A percentile compares a stretch with the other conserved stretches of the same genome.
Conservation (phyloP, 2,113 vertebrate genomes). For the Cryptomyrus ogoouensis region DNA sequence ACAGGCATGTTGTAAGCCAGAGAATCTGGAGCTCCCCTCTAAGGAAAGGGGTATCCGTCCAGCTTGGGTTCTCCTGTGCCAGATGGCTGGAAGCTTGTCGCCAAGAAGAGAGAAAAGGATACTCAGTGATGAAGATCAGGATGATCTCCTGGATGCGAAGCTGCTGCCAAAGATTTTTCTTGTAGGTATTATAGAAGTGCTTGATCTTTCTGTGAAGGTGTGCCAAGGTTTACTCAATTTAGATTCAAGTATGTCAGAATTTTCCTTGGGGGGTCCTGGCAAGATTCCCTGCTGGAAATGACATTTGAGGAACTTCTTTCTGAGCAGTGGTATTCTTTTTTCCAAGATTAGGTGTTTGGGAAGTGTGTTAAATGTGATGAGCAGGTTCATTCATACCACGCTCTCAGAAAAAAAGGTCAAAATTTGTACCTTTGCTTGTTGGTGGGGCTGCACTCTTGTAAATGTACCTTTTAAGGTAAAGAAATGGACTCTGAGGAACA, state of each 20-base stretch:
- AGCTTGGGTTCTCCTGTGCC: background rate
- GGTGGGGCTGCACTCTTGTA: too few species aligned
- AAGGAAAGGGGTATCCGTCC: background rate
- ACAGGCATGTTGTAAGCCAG: background rate
- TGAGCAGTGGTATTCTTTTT: background rate
- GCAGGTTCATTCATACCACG: background rate
- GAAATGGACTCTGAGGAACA: too few species aligned
- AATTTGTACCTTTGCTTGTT: too few species aligned
- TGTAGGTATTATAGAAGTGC: background rate
- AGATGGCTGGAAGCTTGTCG: background rate
- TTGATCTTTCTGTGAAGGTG: background rate
- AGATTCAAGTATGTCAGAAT: background rate
- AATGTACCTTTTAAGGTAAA: too few species aligned
- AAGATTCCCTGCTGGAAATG: background rate
- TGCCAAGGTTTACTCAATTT: background rate
- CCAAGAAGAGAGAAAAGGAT: background rate
- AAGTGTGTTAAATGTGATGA: background rate
- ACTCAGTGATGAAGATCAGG: background rate
- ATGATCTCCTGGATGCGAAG: background rate
- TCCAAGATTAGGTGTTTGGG: background rate
- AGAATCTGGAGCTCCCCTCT: background rate
- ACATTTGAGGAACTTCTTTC: background rate
- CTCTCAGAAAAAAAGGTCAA: background rate
- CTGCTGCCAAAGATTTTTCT: background rate
- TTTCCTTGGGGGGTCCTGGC: background rate